Evolutionary conservation across 2,888 invertebrate species (phyloP), one percentile per base, ranked within the genome.

Genomic region (Apotomis capreana): DNA sequence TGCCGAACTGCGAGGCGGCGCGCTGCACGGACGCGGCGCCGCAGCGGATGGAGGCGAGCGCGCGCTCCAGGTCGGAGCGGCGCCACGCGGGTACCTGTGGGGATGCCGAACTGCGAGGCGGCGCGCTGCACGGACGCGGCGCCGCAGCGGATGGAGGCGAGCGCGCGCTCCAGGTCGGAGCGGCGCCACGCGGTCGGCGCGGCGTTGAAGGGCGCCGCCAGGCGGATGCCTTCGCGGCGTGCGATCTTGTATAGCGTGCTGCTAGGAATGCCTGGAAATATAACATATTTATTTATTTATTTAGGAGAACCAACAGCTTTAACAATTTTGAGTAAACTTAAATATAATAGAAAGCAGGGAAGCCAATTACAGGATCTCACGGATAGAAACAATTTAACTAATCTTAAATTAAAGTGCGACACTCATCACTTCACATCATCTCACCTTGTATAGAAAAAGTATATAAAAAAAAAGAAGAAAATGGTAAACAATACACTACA

Each of bases 221-320:
- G 91, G 68, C 97, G 95, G 86, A 98, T 98, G 78, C 97, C 97
- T 89, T 98, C 97, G 81, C 97, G 95, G 76, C 97, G 95, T 46
- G 97, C 98, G 82, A 98, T 97, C 94, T 98, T 98, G 94, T 98
- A 98, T 82, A 98, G 90, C 15, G 98, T 98, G 89, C 97, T 97
- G 88, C 97, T 97, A 57, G 98, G 98, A 86, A 98, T 97, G 58
- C 97, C 95, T 95, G 79, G 12, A 6, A 6, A 40, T 40, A 40
- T 26, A 26, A 26, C 26, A 26, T 26, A 26, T n/a, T n/a, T n/a
- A n/a, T n/a, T n/a, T n/a, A n/a, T n/a, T n/a, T n/a, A n/a, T n/a
- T n/a, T n/a, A n/a, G n/a, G n/a, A n/a, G n/a, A n/a, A n/a, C n/a
- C n/a, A n/a, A n/a, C n/a, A n/a, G n/a, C n/a, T n/a, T n/a, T n/a